Conservation (phyloP, 2,888 invertebrate genomes). For the Lasioglossum marginatum region DNA sequence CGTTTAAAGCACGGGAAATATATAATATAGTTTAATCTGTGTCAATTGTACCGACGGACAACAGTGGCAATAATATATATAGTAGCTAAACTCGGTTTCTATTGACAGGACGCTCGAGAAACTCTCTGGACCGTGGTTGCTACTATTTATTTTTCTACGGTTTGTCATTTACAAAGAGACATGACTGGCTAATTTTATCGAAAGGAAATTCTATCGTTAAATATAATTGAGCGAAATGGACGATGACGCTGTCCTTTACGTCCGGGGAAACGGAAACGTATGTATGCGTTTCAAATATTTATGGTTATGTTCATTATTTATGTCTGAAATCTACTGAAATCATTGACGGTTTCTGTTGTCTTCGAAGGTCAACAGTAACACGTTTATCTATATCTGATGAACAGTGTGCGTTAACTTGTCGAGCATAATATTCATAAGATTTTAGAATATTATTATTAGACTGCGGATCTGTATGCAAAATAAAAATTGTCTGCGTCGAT, state of each 20-base stretch:
- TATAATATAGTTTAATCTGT: neutral
- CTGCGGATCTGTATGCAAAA: too few relatives aligned
- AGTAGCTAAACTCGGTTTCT: neutral
- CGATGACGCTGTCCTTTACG: conserved; percentile 75
- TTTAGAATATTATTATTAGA: neutral
- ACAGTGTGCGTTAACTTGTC: neutral
- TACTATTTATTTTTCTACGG: conserved; percentile 1
- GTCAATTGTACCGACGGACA: neutral
- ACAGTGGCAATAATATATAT: neutral
- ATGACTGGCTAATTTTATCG: conserved; percentile 35
- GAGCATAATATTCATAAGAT: too few relatives aligned
- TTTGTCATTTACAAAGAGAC: conserved; percentile 27
- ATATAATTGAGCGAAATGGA: conserved; percentile 68
- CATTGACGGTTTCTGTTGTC: neutral
- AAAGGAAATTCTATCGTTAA: neutral
- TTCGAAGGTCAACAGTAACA: neutral
- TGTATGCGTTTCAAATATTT: conserved; percentile 37
- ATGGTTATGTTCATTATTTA: neutral
- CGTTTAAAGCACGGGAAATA: neutral
- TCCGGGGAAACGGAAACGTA: conserved; percentile 73
- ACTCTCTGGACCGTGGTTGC: neutral
- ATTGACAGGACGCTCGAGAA: neutral
- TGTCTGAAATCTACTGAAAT: neutral
- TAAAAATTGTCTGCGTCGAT: too few relatives aligned
- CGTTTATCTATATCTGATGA: neutral